phyloP scores from a whole-genome alignment of 1,140 invertebrate species.

The Lycorma delicatula region DNA sequence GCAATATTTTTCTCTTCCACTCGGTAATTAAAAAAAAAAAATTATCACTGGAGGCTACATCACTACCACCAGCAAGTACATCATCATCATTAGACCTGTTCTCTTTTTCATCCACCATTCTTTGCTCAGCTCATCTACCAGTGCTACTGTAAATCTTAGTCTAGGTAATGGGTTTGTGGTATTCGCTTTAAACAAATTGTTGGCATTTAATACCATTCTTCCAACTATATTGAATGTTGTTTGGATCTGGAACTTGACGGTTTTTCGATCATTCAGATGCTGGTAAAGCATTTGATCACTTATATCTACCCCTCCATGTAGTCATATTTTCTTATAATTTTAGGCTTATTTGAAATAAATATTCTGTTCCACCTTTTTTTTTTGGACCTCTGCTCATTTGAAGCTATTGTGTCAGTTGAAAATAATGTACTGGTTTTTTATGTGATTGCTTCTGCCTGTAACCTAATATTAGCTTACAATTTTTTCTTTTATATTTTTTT shows the following conservation, averaged over 20 bases:
- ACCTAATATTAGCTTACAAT: conserved; percentile 12
- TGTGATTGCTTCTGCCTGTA: conserved; percentile 19
- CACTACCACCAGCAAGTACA: no score
- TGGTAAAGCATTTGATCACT: conserved; percentile 21
- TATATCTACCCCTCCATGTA: conserved; percentile 20
- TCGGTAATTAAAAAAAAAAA: no score
- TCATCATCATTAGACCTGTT: no score
- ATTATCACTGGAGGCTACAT: no score
- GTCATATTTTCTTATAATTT: conserved; percentile 15
- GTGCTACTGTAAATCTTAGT: no score
- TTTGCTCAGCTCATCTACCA: no score
- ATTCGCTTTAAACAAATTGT: conserved; percentile 16
- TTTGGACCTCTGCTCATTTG: conserved; percentile 12
- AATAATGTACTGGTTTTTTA: conserved; percentile 20
- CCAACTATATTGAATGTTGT: conserved; percentile 26
- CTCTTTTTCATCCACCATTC: no score
- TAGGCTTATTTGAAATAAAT: conserved; percentile 10
- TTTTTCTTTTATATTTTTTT: conserved; percentile 19
- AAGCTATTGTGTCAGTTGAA: conserved; percentile 13
- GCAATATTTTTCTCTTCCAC: no score
- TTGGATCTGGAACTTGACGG: conserved; percentile 29
- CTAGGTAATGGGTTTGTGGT: no score
- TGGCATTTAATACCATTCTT: conserved; percentile 29
- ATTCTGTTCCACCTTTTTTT: conserved; percentile 11
- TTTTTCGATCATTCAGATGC: conserved; percentile 29